Evolutionary conservation across 2,797 vertebrate species (phyloP).

Genomic region (Huso huso): DNA sequence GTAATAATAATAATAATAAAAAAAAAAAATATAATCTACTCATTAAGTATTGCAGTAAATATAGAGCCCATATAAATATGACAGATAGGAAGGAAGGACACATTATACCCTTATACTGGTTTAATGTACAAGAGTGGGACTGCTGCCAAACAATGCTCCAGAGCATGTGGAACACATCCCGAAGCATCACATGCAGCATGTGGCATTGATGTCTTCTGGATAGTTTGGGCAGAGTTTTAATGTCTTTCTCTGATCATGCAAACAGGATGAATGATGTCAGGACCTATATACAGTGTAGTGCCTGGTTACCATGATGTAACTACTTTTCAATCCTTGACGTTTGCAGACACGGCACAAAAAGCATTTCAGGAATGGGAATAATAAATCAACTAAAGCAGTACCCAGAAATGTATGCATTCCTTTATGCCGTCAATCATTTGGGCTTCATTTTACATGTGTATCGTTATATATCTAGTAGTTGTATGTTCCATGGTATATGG

Average conservation of each 20-base stretch:
- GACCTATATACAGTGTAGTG: conserved; percentile 39
- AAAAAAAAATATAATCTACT: not conserved
- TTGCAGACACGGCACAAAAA: conserved; percentile 46
- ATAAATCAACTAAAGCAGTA: conserved; percentile 28
- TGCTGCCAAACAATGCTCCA: conserved; percentile 17
- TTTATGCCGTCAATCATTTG: not conserved
- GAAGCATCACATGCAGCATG: conserved; percentile 20
- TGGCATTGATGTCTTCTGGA: conserved; percentile 21
- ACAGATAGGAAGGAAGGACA: not conserved
- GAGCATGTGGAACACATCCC: conserved; percentile 21
- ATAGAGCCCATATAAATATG: conserved; percentile 2
- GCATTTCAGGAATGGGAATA: conserved; percentile 42
- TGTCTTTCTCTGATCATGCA: conserved; percentile 20
- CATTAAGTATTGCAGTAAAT: conserved; percentile 5
- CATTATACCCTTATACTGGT: conserved; percentile 10
- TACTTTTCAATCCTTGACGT: conserved; percentile 23
- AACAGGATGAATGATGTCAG: conserved; percentile 39
- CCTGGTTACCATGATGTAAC: conserved; percentile 55
- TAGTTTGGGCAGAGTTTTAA: conserved; percentile 11
- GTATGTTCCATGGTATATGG: no score
- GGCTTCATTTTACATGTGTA: no score
- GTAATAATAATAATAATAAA: no score
- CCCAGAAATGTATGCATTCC: conserved; percentile 18
- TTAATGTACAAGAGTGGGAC: conserved; percentile 22
- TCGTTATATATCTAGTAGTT: no score